Evolutionary conservation across 37 sponge, comb jelly and placozoan species (phyloP).

Genomic region (Ephydatia muelleri): DNA sequence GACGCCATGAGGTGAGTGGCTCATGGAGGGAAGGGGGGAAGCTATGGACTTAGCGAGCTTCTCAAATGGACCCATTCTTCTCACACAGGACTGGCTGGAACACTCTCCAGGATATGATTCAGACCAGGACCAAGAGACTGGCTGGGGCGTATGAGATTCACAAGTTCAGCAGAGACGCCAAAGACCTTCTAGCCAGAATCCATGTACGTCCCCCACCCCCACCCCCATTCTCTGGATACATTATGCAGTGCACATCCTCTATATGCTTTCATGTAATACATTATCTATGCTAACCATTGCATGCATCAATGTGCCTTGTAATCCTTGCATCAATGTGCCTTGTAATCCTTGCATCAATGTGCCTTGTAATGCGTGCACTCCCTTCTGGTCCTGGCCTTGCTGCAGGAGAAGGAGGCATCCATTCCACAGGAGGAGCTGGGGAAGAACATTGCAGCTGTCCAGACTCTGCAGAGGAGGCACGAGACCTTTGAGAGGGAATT

Average conservation of each 20-base stretch:
- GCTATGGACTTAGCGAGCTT: not conserved
- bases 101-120: slow-evolving; percentile 66
- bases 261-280: not conserved
- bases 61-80: not conserved
- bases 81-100: slow-evolving; percentile 57
- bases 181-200: slow-evolving; percentile 66
- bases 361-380: not conserved
- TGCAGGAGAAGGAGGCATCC: slow-evolving; percentile 72
- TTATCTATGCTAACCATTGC: not conserved
- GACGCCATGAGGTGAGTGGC: slow-evolving; percentile 75
- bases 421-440: slow-evolving; percentile 85
- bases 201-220: slow-evolving; percentile 25
- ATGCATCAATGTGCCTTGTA: not conserved
- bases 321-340: not conserved
- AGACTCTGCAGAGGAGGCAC: slow-evolving; percentile 80
- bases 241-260: not conserved
- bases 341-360: not conserved
- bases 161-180: slow-evolving; percentile 84
- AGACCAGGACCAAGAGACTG: slow-evolving; percentile 66
- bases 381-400: not conserved
- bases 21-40: not conserved
- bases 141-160: slow-evolving; percentile 84
- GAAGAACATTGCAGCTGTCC: slow-evolving; percentile 68
- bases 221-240: not conserved
- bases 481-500: slow-evolving; percentile 85